These are phyloP conservation scores for Pionites leucogaster DNA, from an alignment of 2,113 vertebrate genomes.

Conservation along the genomic window DNA sequence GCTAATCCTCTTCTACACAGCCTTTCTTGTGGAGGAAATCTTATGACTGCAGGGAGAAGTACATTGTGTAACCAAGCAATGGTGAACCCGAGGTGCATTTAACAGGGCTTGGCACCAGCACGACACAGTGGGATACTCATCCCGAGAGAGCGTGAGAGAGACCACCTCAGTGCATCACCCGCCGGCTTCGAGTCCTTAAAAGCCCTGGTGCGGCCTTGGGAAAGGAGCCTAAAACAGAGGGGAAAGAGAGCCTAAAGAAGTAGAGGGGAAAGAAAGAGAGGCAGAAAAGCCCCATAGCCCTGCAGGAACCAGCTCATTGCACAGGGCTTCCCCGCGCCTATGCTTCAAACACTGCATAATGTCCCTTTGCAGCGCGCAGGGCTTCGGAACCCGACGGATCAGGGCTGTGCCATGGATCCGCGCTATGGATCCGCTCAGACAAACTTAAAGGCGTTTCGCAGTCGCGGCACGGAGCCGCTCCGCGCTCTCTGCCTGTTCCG, in stretches of 20 bases:
- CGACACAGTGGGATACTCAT: not conserved
- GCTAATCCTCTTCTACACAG: constrained; percentile 48
- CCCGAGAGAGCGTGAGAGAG: constrained; percentile 43
- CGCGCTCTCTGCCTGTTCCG: constrained; percentile 6
- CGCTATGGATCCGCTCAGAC: not conserved
- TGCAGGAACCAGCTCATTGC: not conserved
- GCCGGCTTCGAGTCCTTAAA: not conserved
- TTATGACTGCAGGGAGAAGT: constrained; percentile 30
- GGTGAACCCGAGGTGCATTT: constrained; percentile 16
- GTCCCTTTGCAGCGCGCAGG: not conserved
- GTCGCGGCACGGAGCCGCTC: not conserved
- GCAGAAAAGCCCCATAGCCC: not conserved
- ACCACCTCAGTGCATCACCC: not conserved
- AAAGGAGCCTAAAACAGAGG: not conserved
- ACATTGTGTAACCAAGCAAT: constrained; percentile 47
- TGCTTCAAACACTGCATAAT: not conserved
- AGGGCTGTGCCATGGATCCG: not conserved
- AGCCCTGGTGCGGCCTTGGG: not conserved
- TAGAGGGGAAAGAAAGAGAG: not conserved
- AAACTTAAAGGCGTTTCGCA: not conserved
- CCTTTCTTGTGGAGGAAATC: not conserved
- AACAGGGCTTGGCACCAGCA: constrained; percentile 32
- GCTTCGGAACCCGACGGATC: not conserved
- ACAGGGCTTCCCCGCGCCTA: not conserved
- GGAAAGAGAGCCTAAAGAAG: not conserved